A percentile compares a stretch with the other conserved stretches of the same genome.
Conservation (phyloP, 2,888 invertebrate genomes). For the Tineola bisselliella region DNA sequence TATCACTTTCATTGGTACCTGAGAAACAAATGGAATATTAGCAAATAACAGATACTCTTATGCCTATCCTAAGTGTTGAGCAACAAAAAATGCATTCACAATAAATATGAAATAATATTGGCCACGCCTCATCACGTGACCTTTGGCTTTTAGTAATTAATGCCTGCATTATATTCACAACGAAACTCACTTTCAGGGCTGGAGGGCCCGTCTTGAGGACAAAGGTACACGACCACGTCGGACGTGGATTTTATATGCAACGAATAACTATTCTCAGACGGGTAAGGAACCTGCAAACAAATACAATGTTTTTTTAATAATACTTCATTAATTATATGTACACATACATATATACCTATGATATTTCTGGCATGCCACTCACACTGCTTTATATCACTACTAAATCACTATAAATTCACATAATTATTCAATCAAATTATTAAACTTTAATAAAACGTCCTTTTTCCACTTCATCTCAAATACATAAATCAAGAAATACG, state of each 20-base stretch:
- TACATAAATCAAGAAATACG: too few relatives aligned
- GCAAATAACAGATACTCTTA: too few relatives aligned
- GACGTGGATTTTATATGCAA: conserved; percentile 90
- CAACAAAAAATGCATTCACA: too few relatives aligned
- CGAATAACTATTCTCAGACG: conserved; percentile 71
- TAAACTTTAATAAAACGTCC: too few relatives aligned
- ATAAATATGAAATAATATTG: too few relatives aligned
- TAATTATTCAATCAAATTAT: neutral
- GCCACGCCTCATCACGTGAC: too few relatives aligned
- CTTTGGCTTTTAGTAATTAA: neutral
- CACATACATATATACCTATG: too few relatives aligned
- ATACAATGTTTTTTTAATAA: neutral
- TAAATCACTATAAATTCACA: neutral
- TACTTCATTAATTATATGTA: too few relatives aligned
- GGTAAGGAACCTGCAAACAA: conserved; percentile 67
- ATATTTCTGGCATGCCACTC: too few relatives aligned
- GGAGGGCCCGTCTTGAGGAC: conserved; percentile 75
- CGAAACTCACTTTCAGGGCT: conserved; percentile 45
- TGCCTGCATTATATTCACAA: neutral
- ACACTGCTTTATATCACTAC: neutral
- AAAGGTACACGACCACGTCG: conserved; percentile 95
- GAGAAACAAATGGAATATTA: too few relatives aligned
- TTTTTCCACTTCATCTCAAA: too few relatives aligned
- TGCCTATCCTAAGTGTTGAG: too few relatives aligned
- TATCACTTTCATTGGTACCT: conserved; percentile 65